Base-by-base conservation (phyloP, 1,140 invertebrate genomes). In the Teleopsis dalmanni region DNA sequence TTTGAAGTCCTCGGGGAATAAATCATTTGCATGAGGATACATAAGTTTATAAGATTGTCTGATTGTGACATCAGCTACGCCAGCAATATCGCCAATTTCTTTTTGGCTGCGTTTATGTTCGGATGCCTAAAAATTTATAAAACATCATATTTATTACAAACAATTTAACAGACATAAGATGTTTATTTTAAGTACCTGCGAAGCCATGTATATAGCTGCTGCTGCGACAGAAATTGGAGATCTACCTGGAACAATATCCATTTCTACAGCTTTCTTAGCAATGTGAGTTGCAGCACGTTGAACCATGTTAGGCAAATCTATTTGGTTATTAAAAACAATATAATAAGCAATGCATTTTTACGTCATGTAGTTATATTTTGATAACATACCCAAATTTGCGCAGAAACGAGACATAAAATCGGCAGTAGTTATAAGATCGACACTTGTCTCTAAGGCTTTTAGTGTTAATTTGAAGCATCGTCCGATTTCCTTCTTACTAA, bases 131-230 rank as follows among this genome's bases (percentile, higher is more conserved):
- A 72, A 59, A 69, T 62, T 49, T 13, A 36, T 27, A 34, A 16
- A 19, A 14, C 25, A 41, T 23, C 31, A 8, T 16, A 14, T 23
- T 26, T 37, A 9, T 37, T 18, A 37, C n/a, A 18, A 18, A 4
- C 10, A 29, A 29, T 29, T 7, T 7, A 13, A 29, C 27, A 13
- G 7, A 13, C 27, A 29, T 37, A 19, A 19, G 7, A 40, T 37
- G 21, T 5, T 16, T 14, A 16, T 10, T 25, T n/a, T n/a, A 29
- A 21, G 50, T 73, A 88, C 88, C 74, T 95, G 92, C 33, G 93
- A 97, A 2, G 97, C 96, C 95, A 99, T 98, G 65, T 99, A 99
- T 62, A 99, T 99, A 38, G 97, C 95, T 37, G 97, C 96, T 27
- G 97, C 97, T 1, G 97, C 93, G 3, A 99, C 94, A 1, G 95